These are phyloP conservation scores for Leucozona laternaria DNA, from an alignment of 2,888 invertebrate genomes.

Conservation along the genomic window DNA sequence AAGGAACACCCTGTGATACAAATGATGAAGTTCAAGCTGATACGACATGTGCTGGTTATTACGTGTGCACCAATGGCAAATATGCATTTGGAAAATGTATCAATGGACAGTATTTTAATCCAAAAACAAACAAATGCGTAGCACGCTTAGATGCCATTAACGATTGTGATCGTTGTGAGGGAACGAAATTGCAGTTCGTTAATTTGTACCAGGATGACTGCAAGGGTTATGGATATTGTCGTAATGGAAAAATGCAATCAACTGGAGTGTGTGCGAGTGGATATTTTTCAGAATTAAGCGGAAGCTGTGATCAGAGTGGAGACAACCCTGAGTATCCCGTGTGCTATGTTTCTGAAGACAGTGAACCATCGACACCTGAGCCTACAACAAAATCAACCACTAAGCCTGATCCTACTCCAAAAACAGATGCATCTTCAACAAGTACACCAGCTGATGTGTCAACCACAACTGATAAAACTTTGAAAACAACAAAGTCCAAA, in stretches of 20 bases:
- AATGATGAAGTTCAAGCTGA: conserved; percentile 46
- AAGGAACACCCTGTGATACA: conserved; percentile 47
- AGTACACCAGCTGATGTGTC: background rate
- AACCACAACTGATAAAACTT: background rate
- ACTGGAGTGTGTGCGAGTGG: conserved; percentile 70
- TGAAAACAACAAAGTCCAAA: no score
- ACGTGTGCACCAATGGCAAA: conserved; percentile 69
- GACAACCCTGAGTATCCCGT: conserved; percentile 76
- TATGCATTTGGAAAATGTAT: conserved; percentile 73
- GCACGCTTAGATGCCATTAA: conserved; percentile 77
- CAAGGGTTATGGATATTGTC: conserved; percentile 77
- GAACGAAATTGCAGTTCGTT: conserved; percentile 76
- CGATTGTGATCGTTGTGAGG: conserved; percentile 78
- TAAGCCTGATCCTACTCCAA: background rate
- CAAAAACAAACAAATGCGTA: conserved; percentile 73
- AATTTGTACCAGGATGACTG: conserved; percentile 77
- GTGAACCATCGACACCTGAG: background rate
- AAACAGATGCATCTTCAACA: background rate
- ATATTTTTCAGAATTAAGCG: conserved; percentile 77
- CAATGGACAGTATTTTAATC: conserved; percentile 74
- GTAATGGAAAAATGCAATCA: conserved; percentile 73
- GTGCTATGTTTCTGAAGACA: conserved; percentile 59
- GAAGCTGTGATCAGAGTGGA: conserved; percentile 60
- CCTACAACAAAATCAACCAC: background rate
- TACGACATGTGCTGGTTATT: conserved; percentile 77